Evolutionary conservation across 1,140 invertebrate species (phyloP).

Genomic region (Caenorhabditis latens): DNA sequence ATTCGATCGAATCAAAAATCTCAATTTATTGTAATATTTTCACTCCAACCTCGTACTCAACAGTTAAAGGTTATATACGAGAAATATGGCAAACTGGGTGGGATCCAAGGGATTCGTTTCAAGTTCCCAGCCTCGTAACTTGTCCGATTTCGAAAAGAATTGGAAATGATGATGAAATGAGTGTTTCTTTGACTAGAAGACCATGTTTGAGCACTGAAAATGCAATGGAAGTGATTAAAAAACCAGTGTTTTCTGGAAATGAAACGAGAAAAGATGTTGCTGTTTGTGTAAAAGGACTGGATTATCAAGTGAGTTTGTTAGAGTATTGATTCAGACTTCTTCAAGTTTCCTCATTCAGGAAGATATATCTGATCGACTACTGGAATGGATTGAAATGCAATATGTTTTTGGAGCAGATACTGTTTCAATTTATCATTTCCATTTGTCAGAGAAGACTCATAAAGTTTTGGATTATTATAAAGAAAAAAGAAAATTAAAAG

Average conservation of each 20-base stretch:
- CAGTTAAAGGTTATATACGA: constrained; percentile 62
- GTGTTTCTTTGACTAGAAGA: constrained; percentile 29
- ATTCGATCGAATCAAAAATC: constrained; percentile 58
- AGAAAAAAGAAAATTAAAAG: constrained; percentile 84
- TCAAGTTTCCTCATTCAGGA: constrained; percentile 78
- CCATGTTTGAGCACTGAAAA: neutral
- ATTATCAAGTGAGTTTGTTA: constrained; percentile 82
- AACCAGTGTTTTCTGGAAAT: neutral
- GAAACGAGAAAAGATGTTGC: constrained; percentile 81
- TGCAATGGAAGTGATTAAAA: constrained; percentile 59
- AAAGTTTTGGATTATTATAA: constrained; percentile 89
- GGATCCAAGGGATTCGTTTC: constrained; percentile 74
- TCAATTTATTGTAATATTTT: constrained; percentile 62
- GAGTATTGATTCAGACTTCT: no score
- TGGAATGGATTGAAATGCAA: constrained; percentile 95
- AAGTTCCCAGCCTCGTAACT: constrained; percentile 73
- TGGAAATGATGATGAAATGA: constrained; percentile 7
- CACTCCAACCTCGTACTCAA: constrained; percentile 24
- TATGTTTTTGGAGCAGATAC: constrained; percentile 89
- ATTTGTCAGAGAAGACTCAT: constrained; percentile 90
- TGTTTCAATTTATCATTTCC: constrained; percentile 91
- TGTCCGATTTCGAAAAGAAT: constrained; percentile 71
- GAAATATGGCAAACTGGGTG: constrained; percentile 74
- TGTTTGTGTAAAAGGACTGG: constrained; percentile 93
- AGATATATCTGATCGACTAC: constrained; percentile 88